Conservation (phyloP, 2,113 vertebrate species). For the Psophia crepitans region DNA sequence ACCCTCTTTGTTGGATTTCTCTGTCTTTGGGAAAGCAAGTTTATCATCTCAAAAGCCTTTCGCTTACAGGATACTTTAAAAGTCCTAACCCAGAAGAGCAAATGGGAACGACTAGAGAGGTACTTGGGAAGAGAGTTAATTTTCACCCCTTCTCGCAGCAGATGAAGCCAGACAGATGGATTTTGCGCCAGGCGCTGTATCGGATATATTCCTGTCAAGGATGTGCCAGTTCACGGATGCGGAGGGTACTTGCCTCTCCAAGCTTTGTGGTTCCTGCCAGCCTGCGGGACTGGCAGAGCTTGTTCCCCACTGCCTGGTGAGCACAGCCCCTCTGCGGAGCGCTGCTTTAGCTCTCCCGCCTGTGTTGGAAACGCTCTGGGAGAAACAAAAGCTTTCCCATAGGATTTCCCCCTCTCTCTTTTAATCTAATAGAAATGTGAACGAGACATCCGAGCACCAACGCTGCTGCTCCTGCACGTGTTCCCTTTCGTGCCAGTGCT, state of each 20-base stretch:
- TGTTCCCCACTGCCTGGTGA: background rate
- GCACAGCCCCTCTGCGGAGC: background rate
- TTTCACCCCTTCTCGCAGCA: background rate
- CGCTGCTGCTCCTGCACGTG: accelerated
- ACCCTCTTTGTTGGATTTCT: background rate
- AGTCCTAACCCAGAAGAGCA: background rate
- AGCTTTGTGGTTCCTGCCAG: background rate
- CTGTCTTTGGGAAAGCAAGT: background rate
- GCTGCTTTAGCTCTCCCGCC: background rate
- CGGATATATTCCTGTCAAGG: background rate
- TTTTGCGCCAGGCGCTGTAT: accelerated
- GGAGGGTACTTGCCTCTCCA: background rate
- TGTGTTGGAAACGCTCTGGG: background rate
- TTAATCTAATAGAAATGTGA: background rate
- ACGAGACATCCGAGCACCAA: background rate
- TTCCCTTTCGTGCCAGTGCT: too few species aligned
- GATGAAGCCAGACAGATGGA: background rate
- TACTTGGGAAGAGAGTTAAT: background rate
- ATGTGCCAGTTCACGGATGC: background rate
- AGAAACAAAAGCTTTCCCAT: background rate
- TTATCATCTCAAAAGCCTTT: background rate
- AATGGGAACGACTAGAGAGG: background rate
- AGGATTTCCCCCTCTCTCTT: too few species aligned
- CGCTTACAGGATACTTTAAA: background rate
- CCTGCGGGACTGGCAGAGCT: background rate